These are phyloP conservation scores for Muscina levida DNA, from an alignment of 2,888 invertebrate species.

Conservation along the genomic window DNA sequence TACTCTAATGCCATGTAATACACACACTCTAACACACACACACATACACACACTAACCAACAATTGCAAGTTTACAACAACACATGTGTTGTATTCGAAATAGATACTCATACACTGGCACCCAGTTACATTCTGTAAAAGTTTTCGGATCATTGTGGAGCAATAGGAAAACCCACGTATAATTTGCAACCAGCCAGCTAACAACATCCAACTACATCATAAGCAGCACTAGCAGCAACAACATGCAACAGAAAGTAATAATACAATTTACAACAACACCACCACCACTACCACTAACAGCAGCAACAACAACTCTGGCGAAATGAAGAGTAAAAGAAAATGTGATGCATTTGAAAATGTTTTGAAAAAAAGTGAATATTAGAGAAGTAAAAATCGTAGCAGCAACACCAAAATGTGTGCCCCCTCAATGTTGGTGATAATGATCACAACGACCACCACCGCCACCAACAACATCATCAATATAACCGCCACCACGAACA, in stretches of 20 bases:
- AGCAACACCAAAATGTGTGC: conserved; percentile 21
- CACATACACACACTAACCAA: background rate
- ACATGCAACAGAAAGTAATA: conserved; percentile 34
- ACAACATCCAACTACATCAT: conserved; percentile 7
- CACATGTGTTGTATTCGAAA: too few species aligned
- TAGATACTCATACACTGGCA: background rate
- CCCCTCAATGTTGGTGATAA: conserved; percentile 33
- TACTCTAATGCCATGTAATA: conserved; percentile 26
- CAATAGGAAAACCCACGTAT: conserved; percentile 37
- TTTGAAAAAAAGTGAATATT: conserved; percentile 24
- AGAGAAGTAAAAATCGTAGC: conserved; percentile 12
- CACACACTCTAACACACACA: background rate
- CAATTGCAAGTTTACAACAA: conserved; percentile 1
- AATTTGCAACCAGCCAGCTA: conserved; percentile 36
- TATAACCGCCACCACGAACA: background rate
- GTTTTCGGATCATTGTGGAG: conserved; percentile 23
- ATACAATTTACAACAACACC: conserved; percentile 40
- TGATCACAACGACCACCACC: conserved; percentile 10
- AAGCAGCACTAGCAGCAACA: background rate
- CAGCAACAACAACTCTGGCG: conserved; percentile 34
- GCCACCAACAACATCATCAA: conserved; percentile 22
- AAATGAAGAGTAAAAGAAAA: conserved; percentile 37
- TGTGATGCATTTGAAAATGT: conserved; percentile 20
- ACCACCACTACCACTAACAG: too few species aligned
- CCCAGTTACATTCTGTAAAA: background rate